Percentiles rank a stretch among this genome's conserved stretches.
phyloP scores from a whole-genome alignment of 2,888 invertebrate species.

The Perizoma flavofasciatum region DNA sequence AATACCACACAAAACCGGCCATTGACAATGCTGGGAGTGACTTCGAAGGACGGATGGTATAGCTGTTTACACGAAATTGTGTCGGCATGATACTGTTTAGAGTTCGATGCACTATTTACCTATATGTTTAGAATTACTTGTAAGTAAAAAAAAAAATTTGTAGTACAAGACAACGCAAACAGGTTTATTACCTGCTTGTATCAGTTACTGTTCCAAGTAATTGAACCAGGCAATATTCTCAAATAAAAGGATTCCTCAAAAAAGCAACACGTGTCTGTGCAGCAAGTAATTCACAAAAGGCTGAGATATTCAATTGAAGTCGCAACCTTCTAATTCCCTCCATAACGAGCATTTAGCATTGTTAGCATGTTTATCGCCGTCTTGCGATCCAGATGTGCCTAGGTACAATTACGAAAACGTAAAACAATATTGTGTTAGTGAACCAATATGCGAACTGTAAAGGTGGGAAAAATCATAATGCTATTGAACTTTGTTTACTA shows the following conservation, averaged over 20 bases:
- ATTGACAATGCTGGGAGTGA: slow-evolving; percentile 50
- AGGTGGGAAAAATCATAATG: slow-evolving; percentile 2
- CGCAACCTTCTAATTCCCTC: slow-evolving; percentile 60
- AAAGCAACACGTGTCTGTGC: slow-evolving; percentile 17
- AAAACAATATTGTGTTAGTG: slow-evolving; percentile 19
- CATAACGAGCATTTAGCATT: slow-evolving; percentile 63
- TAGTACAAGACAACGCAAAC: slow-evolving; percentile 7
- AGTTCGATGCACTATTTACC: slow-evolving; percentile 5
- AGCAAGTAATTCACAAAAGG: slow-evolving; percentile 45
- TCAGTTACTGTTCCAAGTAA: slow-evolving; percentile 13
- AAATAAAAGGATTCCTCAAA: slow-evolving; percentile 7
- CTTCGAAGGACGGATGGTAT: slow-evolving; percentile 41
- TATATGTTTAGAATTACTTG: slow-evolving; percentile 19
- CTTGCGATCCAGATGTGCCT: slow-evolving; percentile 31
- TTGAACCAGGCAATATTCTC: slow-evolving; percentile 4
- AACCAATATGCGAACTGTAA: not conserved
- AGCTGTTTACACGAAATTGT: slow-evolving; percentile 28
- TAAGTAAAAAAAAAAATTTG: slow-evolving; percentile 7
- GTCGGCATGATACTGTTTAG: slow-evolving; percentile 27
- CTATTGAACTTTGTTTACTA: slow-evolving; percentile 9
- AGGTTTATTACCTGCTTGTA: not conserved
- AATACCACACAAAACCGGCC: slow-evolving; percentile 40
- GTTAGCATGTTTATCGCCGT: slow-evolving; percentile 55
- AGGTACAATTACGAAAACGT: slow-evolving; percentile 10
- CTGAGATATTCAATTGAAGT: slow-evolving; percentile 58